These are phyloP conservation scores for Onchidella celtica DNA, from an alignment of 2,888 invertebrate genomes.

Conservation along the genomic window DNA sequence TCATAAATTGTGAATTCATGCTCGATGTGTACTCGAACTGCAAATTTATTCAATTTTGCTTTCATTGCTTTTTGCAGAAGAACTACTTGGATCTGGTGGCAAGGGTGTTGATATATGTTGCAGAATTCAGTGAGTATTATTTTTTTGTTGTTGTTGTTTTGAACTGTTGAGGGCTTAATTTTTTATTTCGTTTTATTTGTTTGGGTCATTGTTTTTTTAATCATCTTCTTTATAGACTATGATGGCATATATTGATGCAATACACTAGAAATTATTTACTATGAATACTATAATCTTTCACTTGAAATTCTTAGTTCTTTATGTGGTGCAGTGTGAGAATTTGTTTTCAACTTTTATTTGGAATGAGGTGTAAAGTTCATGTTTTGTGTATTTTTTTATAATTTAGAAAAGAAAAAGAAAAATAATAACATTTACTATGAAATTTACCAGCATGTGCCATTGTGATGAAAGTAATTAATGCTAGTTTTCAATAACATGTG, in stretches of 20 bases:
- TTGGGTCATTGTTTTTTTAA: not conserved
- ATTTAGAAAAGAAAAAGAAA: not conserved
- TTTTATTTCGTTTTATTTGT: not conserved
- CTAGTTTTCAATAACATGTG: no score
- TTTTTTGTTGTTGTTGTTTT: no score
- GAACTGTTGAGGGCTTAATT: not conserved
- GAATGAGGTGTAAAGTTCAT: not conserved
- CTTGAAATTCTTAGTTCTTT: no score
- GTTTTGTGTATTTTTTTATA: not conserved
- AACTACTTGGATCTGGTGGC: conserved; percentile 30
- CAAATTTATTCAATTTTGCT: not conserved
- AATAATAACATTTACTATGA: no score
- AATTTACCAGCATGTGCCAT: no score
- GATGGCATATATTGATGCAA: not conserved
- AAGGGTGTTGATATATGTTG: conserved; percentile 27
- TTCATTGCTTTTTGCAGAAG: conserved; percentile 24
- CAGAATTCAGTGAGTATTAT: conserved; percentile 34
- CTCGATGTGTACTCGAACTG: no score
- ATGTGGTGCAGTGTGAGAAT: not conserved
- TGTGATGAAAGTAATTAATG: no score
- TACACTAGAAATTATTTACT: no score
- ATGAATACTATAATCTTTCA: no score
- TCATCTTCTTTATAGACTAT: not conserved
- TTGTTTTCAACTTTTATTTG: not conserved
- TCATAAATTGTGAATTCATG: no score